Percentiles rank a stretch among this genome's conserved stretches.
Evolutionary conservation across 2,113 vertebrate genomes (phyloP).

Genomic region (Addax nasomaculatus): DNA sequence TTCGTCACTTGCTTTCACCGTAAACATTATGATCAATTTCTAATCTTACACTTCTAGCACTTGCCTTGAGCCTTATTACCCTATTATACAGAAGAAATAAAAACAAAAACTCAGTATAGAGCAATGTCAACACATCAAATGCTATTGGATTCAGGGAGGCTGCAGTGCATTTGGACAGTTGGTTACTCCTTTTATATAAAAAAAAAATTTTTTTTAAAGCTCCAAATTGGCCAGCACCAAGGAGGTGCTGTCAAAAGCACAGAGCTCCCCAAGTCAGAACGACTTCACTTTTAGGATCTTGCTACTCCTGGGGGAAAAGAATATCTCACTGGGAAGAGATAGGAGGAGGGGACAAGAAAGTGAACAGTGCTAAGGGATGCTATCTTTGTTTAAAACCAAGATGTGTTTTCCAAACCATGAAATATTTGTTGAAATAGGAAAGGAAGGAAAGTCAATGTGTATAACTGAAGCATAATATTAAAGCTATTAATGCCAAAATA

Average conservation of each 20-base stretch:
- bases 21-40: background rate
- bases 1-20: background rate
- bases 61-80: background rate
- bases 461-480: background rate
- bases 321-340: conserved; percentile 46
- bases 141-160: conserved; percentile 58
- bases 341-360: conserved; percentile 8
- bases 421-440: conserved; percentile 13
- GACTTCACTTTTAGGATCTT: conserved; percentile 76
- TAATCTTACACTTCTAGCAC: background rate
- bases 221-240: conserved; percentile 50
- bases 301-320: conserved; percentile 69
- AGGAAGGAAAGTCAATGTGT: conserved; percentile 10
- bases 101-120: conserved; percentile 7
- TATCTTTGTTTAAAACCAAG: conserved; percentile 50
- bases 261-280: conserved; percentile 72
- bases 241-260: conserved; percentile 72
- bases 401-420: conserved; percentile 39
- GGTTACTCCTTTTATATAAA: conserved; percentile 54
- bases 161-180: conserved; percentile 56
- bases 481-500: background rate
- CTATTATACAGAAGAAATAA: conserved; percentile 41
- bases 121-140: conserved; percentile 54
- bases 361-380: conserved; percentile 10
- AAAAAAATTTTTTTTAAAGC: background rate